phyloP scores from a whole-genome alignment of 2,113 vertebrate species.

The Sander vitreus region DNA sequence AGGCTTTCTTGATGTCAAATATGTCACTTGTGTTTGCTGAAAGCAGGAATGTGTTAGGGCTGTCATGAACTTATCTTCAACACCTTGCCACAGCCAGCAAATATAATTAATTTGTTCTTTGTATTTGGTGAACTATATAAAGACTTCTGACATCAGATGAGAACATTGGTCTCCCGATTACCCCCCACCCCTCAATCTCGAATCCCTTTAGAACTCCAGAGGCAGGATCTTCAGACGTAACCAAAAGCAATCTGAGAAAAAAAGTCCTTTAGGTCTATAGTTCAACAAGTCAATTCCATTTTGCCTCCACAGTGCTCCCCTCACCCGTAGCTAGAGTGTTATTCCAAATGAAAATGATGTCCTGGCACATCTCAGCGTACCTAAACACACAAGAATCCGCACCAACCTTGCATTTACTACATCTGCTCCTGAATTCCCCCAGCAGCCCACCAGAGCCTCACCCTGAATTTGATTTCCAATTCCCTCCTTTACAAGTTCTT shows the following conservation, averaged over 20 bases:
- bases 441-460: conserved; percentile 16
- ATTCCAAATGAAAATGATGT: conserved; percentile 66
- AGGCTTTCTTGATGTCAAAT: conserved; percentile 26
- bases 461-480: conserved; percentile 53
- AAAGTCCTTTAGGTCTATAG: conserved; percentile 33
- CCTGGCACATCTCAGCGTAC: background rate
- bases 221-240: conserved; percentile 41
- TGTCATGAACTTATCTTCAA: conserved; percentile 22
- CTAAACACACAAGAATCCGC: background rate
- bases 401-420: conserved; percentile 32
- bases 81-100: conserved; percentile 21
- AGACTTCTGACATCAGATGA: conserved; percentile 28
- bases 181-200: background rate
- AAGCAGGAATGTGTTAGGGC: background rate
- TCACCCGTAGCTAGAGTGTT: conserved; percentile 38
- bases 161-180: conserved; percentile 10
- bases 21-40: conserved; percentile 13
- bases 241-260: conserved; percentile 52
- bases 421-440: conserved; percentile 21
- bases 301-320: conserved; percentile 1
- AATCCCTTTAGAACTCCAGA: conserved; percentile 35
- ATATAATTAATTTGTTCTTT: conserved; percentile 23
- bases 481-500: conserved; percentile 55
- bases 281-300: conserved; percentile 55
- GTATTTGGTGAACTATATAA: conserved; percentile 34